Base-by-base conservation (phyloP, 1,140 invertebrate genomes). In the Camponotus pennsylvanicus region DNA sequence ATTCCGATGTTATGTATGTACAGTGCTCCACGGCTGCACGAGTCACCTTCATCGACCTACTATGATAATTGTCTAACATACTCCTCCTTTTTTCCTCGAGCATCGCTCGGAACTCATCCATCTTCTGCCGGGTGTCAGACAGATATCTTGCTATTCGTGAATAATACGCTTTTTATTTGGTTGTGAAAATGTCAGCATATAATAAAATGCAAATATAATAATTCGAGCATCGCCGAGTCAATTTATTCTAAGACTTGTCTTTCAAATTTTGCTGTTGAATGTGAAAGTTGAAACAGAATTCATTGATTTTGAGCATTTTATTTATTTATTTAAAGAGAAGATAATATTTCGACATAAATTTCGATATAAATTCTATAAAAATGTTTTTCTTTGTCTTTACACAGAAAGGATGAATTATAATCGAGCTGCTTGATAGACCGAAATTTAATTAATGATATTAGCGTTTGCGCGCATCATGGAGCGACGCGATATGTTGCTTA, bases 31-130 rank as follows among this genome's bases (percentile, higher is more conserved):
- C 64, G 34, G 32, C 2, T 71, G 76, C 69, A 67, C 88, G 85
- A 88, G 89, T 90, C 89, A 90, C 89, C 88, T 90, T 89, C 88
- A 67, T 89, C 80, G 89, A 90, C 89, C 89, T 90, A 90, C 88
- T 90, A 85, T 87, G 89, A 89, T 90, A 90, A 89, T 90, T 89
- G 85, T 85, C 85, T 75, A 75, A 83, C 55, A 83, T 73, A 69
- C 80, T 79, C 75, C 52, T 37, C 32, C 45, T 77, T 66, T 32
- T 71, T 78, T 83, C 32, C 21, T 1, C 45, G 66, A 59, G 78
- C 45, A 70, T 80, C 55, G 67, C 27, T 61, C 59, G 69, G 69
- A 83, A 63, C 79, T 75, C 79, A 75, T 83, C 79, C 69, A 83
- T 83, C 79, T 83, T 75, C 79, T 34, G 76, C 45, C 52, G 40